Conservation (phyloP, 2,888 invertebrate genomes). For the Watsonalla cultraria region DNA sequence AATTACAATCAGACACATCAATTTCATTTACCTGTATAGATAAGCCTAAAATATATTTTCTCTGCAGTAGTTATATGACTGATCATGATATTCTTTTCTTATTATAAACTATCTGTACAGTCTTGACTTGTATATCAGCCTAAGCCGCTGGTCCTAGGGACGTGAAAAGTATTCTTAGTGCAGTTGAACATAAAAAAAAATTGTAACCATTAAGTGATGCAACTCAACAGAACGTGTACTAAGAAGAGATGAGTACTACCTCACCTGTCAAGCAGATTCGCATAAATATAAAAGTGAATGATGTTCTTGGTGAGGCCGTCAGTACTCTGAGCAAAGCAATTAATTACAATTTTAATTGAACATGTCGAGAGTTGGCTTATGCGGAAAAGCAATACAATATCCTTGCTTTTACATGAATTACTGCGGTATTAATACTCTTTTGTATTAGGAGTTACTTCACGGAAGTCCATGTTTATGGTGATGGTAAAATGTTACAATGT, state of each 20-base stretch:
- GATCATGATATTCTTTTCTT: no score
- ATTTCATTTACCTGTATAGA: no score
- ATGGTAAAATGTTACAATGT: no score
- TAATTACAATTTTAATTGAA: slow-evolving; percentile 74
- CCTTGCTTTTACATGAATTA: slow-evolving; percentile 15
- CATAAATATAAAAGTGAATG: slow-evolving; percentile 73
- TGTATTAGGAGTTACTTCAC: not conserved
- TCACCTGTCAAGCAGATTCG: slow-evolving; percentile 65
- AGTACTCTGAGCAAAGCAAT: slow-evolving; percentile 61
- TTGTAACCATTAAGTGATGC: slow-evolving; percentile 12
- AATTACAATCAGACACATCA: no score
- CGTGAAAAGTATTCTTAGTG: no score
- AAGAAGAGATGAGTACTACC: slow-evolving; percentile 49
- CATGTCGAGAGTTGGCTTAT: slow-evolving; percentile 46
- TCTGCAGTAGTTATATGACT: no score
- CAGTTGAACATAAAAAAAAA: no score
- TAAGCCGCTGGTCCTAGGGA: no score
- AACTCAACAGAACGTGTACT: slow-evolving; percentile 36
- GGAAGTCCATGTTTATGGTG: no score
- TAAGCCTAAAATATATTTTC: no score
- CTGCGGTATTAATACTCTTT: not conserved
- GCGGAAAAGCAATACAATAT: slow-evolving; percentile 45
- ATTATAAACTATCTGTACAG: no score
- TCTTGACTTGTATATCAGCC: no score
- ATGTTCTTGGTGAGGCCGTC: slow-evolving; percentile 63